Conservation (phyloP, 2,797 vertebrate species). For the Sphenopsis melanotis region DNA sequence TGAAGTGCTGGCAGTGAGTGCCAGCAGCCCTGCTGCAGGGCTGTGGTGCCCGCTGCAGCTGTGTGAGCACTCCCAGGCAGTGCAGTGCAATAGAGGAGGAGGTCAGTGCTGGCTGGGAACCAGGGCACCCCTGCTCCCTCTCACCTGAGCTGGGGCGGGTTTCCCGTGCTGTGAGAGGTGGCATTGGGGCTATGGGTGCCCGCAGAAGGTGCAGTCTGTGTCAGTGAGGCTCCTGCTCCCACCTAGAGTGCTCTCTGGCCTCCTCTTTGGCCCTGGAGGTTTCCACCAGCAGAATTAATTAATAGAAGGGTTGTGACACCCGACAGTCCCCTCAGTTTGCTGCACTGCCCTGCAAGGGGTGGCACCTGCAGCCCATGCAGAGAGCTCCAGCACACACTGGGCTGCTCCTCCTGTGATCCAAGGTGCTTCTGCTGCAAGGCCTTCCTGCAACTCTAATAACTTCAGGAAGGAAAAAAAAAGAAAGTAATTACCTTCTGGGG, state of each 20-base stretch:
- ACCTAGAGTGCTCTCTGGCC: accelerated
- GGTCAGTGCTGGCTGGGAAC: background rate
- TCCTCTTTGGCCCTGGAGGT: background rate
- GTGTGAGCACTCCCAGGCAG: accelerated
- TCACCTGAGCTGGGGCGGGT: background rate
- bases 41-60: background rate
- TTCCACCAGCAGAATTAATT: background rate
- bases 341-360: background rate
- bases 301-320: background rate
- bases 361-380: background rate
- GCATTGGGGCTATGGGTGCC: accelerated
- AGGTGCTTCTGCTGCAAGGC: background rate
- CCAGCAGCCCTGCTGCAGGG: background rate
- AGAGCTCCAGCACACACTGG: accelerated
- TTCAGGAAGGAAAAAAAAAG: background rate
- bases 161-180: background rate
- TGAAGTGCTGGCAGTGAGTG: background rate
- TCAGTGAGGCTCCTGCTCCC: background rate
- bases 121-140: background rate
- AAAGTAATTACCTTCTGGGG: conserved; percentile 30
- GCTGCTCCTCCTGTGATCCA: background rate
- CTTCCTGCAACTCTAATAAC: background rate
- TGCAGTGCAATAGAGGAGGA: background rate
- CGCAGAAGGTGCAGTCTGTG: background rate
- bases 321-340: accelerated